Base-by-base conservation (phyloP, 2,113 vertebrate species). In the Pipa parva region DNA sequence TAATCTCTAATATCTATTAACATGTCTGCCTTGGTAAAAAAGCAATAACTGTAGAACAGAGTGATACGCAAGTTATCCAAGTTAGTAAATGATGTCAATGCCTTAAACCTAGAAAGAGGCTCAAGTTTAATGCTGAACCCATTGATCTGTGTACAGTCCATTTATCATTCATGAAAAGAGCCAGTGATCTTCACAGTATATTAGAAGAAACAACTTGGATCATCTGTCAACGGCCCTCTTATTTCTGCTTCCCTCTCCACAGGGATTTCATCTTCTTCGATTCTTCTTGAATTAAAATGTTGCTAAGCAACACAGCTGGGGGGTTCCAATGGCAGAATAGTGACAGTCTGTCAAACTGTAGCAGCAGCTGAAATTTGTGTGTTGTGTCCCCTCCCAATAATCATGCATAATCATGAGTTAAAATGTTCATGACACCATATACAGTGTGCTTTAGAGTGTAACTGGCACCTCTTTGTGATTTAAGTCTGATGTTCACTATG, bases 101-200 rank as follows among this genome's bases (percentile, higher is more conserved):
- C 80, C 78, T 83, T 80, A 85, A 77, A 81, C 79, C 78, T 75
- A 74, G 80, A 84, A 82, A 64, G 81, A 76, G 76, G 81, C 83
- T 83, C 84, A 84, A 84, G 82, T 84, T 89, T 90, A 86, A 86
- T 88, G 83, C 82, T 81, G 85, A 82, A 83, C 78, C 81, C 89
- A 92, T 92, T 91, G 91, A 92, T 92, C 89, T 93, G 89, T 89
- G 85, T 89, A 86, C 84, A 88, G 89, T 88, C 85, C 88, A 91
- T 93, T 93, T 90, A 92, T 92, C 92, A 92, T 92, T 91, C 90
- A 92, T 90, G 86, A 91, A 92, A 91, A 88, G 88, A 92, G 89
- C 86, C 87, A 87, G 90, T 91, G 90, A 92, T 92, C 90, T 90
- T 94, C 91, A 91, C 91, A 93, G 90, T 93, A 84, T 92, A 93